Base-by-base conservation (phyloP, 92 coral and sea anemone genomes). In the Ricordea florida region DNA sequence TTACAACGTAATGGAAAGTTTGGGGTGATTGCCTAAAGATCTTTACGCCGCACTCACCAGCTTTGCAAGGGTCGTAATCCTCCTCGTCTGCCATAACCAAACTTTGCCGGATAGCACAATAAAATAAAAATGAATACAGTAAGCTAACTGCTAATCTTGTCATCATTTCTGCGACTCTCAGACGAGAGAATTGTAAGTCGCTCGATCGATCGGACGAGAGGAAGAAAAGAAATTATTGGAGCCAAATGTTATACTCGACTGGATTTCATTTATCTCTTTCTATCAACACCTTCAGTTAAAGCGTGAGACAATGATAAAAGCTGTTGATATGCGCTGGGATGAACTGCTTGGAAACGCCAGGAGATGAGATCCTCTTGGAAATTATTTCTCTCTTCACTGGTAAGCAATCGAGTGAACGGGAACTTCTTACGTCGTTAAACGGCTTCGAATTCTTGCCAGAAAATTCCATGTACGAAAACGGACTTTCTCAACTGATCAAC, bases 31-130 rank as follows among this genome's bases (percentile, higher is more conserved):
- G 6, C 1, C 28, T 24, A 6, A 8, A 47, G 10, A n/a, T n/a
- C n/a, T n/a, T n/a, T n/a, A n/a, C n/a, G n/a, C n/a, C n/a, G n/a
- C n/a, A 58, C 96, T 55, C 57, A 96, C 99, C 97, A 56, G 99
- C 94, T 73, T 96, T 96, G 83, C 99, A 96, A 18, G 99, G 97
- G 56, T 96, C 99, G 58, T 88, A 96, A 50, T 96, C 96, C 17
- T 96, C 96, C 3, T 96, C 94, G 37, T 55, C 88, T 21, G 77
- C 70, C 21, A 15, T 31, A 21, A 86, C 87, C 30, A 70, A 24
- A 7, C 21, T 15, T 30, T 41, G 21, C 4, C 31, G 21, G 41
- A 38, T 53, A 26, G 51, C 41, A 18, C 53, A 37, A 25, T 38
- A 53, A 55, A 70, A 36, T 21, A 38, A 11, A 1, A 70, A n/a